A percentile compares a stretch with the other conserved stretches of the same genome.
phyloP scores from a whole-genome alignment of 2,113 vertebrate species.

The Periophthalmodon schlosseri region DNA sequence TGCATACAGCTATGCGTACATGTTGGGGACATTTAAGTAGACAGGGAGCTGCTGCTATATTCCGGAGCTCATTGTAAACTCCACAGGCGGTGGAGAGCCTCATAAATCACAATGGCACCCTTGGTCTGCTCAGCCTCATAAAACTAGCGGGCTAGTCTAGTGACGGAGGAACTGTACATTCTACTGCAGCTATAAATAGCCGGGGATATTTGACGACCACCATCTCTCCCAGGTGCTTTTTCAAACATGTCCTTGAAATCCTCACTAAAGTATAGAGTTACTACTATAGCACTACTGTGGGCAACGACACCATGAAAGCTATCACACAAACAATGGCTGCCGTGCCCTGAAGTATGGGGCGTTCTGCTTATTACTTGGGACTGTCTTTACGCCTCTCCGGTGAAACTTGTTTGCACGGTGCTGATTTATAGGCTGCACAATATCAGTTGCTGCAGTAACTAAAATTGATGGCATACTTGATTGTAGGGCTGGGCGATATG shows the following conservation, averaged over 20 bases:
- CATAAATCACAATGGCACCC: constrained; percentile 62
- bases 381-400: constrained; percentile 18
- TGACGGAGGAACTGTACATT: constrained; percentile 18
- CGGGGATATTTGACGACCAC: constrained; percentile 3
- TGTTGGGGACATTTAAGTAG: constrained; percentile 18
- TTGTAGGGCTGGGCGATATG: too few species aligned
- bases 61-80: constrained; percentile 35
- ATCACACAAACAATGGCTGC: constrained; percentile 18
- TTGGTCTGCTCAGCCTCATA: constrained; percentile 50
- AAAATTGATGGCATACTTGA: too few species aligned
- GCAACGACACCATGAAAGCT: constrained; percentile 14
- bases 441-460: too few species aligned
- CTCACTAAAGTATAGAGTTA: constrained; percentile 12
- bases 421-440: neutral
- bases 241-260: constrained; percentile 7
- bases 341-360: constrained; percentile 28
- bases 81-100: constrained; percentile 21
- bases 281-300: constrained; percentile 15
- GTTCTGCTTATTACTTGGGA: constrained; percentile 40
- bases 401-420: constrained; percentile 49
- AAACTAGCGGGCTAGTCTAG: constrained; percentile 24
- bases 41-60: constrained; percentile 7
- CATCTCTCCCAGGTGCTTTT: constrained; percentile 7
- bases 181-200: constrained; percentile 3
- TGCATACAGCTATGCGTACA: constrained; percentile 1